Evolutionary conservation across 1,140 invertebrate species (phyloP), one percentile per base, ranked within the genome.

Genomic region (Teleogryllus occipitalis): DNA sequence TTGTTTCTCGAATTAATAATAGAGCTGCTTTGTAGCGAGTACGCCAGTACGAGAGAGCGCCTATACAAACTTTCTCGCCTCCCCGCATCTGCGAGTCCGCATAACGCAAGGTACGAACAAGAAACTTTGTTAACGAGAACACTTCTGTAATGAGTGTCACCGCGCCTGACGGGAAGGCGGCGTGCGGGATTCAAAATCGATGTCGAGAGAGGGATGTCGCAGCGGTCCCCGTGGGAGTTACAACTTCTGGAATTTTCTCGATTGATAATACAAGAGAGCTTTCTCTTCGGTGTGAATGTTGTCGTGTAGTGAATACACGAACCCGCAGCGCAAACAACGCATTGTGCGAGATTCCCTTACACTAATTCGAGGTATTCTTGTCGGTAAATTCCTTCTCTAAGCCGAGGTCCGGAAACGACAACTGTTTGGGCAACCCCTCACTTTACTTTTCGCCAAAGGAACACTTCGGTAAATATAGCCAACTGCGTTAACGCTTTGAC

Each of bases 1-100:
- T 65, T 65, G 54, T 65, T 65, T 65, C 54, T 65, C 54, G 54
- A 65, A 65, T 65, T 65, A 65, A 65, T 65, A 65, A 65, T 65
- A 65, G 54, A 65, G 54, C 54, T 65, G 54, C 54, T 65, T 65
- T 65, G 54, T 18, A 65, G 10, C 10, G 18, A 65, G 54, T 65
- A 65, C 54, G 54, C 54, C 18, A 65, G 10, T 65, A 65, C 10
- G 10, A 65, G 54, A 18, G 10, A 65, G 54, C 2, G 54, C 54
- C 54, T 7, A 10, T 65, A 10, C 54, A 18, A 65, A 65, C 54
- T 65, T 65, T 65, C 54, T 65, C 54, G 54, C 54, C 10, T 65
- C 10, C 54, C 2, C 54, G 54, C 54, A 65, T 65, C 10, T 18
- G 54, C 54, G 54, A 10, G 18, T 65, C 54, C 54, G 54, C 54